phyloP scores from a whole-genome alignment of 1,140 invertebrate species.

The Physella acuta region DNA sequence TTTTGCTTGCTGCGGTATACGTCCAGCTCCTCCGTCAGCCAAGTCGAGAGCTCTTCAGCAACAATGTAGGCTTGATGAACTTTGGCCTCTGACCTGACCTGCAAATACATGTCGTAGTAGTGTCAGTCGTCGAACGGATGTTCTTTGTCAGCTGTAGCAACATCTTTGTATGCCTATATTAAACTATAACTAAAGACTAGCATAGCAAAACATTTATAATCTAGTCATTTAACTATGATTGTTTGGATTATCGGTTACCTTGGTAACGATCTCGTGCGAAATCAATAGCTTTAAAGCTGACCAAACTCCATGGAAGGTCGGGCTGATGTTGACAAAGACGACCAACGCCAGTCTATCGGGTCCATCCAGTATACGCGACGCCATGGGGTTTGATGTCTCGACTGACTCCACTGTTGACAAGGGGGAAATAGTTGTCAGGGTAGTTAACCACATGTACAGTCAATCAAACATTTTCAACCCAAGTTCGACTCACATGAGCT shows the following conservation, averaged over 20 bases:
- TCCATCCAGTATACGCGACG: constrained; percentile 45
- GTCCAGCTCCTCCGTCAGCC: constrained; percentile 54
- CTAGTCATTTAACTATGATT: not conserved
- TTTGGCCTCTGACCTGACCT: constrained; percentile 46
- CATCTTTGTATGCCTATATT: too few species aligned
- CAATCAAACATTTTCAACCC: too few species aligned
- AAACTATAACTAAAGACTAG: too few species aligned
- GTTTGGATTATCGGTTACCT: constrained; percentile 27
- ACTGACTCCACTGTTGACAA: constrained; percentile 51
- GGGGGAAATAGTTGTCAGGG: not conserved
- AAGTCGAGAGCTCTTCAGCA: constrained; percentile 44
- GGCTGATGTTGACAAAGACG: constrained; percentile 53
- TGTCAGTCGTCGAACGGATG: not conserved
- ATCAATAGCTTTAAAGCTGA: constrained; percentile 54
- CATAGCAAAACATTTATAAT: not conserved
- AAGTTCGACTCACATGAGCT: constrained; percentile 41
- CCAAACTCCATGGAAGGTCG: constrained; percentile 56
- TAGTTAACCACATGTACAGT: too few species aligned
- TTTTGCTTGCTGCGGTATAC: constrained; percentile 49
- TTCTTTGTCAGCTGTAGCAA: too few species aligned
- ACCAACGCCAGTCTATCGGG: constrained; percentile 55
- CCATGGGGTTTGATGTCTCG: constrained; percentile 52
- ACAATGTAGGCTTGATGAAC: constrained; percentile 46
- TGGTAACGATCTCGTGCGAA: constrained; percentile 45
- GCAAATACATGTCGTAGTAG: constrained; percentile 27